Evolutionary conservation across 1,140 invertebrate genomes (phyloP), one percentile per base, ranked within the genome.

Genomic region (Philopotamus ludificatus): DNA sequence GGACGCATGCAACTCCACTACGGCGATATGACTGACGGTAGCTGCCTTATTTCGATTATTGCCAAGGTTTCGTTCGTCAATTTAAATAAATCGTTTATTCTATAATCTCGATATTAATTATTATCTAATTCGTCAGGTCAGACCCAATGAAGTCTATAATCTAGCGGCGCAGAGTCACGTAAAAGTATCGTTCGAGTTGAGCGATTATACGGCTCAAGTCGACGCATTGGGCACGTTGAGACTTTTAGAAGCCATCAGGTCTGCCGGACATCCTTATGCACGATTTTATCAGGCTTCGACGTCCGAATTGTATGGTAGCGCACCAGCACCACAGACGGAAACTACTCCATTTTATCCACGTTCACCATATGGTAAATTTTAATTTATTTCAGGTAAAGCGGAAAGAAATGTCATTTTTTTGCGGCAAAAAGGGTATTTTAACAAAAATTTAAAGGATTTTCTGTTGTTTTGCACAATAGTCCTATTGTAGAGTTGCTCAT

Each of bases 121-220:
- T 49, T 18, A 26, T 51, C 22, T 25, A 25, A 25, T n/a, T n/a
- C n/a, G 15, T 39, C 70, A 81, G 75, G 85, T 94, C 2, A 86
- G 90, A 73, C 98, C 98, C 0, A 87, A 87, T 53, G 98, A 99
- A 82, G 93, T 99, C 67, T 99, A 99, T 75, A 99, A 99, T 84
- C 83, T 99, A 53, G 98, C 95, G n/a, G 98, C 98, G 1, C 97
- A 99, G 78, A 98, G 95, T 74, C 98, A 99, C 80, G 98, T 99
- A 4, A 99, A 99, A 84, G 96, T 99, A 67, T 85, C 82, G 0
- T 99, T 99, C 77, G 97, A 99, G 75, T 81, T 99, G 66, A 96
- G 94, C 72, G 97, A 99, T 81, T 99, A 99, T 73, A 99, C 98
- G 1, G 96, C 97, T 0, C 96, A 98, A 84, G 97, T 99, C 8